Evolutionary conservation across 2,888 invertebrate species (phyloP).

Genomic region (Parascotia fuliginaria): DNA sequence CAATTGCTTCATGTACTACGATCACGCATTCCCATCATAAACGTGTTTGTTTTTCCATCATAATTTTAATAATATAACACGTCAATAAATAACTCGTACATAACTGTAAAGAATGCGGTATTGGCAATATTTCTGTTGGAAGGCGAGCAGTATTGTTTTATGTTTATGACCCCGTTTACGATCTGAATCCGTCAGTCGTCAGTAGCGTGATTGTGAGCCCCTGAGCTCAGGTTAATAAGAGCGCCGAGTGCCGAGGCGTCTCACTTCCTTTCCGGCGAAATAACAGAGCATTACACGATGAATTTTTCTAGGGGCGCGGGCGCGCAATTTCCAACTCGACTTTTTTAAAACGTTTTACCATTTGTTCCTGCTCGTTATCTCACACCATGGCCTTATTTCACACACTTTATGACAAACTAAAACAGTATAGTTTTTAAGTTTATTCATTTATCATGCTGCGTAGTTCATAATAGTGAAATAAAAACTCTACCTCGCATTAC

Average conservation of each 20-base stretch:
- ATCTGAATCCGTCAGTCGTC: slow-evolving; percentile 38
- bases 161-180: slow-evolving; percentile 60
- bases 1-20: no score
- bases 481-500: background rate
- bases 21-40: no score
- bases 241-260: slow-evolving; percentile 47
- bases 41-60: no score
- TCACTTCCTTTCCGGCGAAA: slow-evolving; percentile 51
- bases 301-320: slow-evolving; percentile 48
- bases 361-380: slow-evolving; percentile 76
- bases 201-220: slow-evolving; percentile 55
- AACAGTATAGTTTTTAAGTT: slow-evolving; percentile 65
- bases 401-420: slow-evolving; percentile 69
- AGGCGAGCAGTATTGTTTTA: slow-evolving; percentile 51
- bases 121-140: slow-evolving; percentile 12
- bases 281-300: slow-evolving; percentile 50
- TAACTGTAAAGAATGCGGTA: slow-evolving; percentile 13
- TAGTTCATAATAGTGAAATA: slow-evolving; percentile 16
- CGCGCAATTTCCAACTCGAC: slow-evolving; percentile 44
- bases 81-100: background rate
- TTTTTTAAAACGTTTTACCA: slow-evolving; percentile 57
- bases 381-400: slow-evolving; percentile 72
- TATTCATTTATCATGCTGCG: slow-evolving; percentile 45
- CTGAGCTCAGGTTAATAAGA: slow-evolving; percentile 68
- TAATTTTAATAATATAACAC: background rate